Evolutionary conservation across 2,797 vertebrate genomes (phyloP).

Genomic region (Rachycentron canadum): DNA sequence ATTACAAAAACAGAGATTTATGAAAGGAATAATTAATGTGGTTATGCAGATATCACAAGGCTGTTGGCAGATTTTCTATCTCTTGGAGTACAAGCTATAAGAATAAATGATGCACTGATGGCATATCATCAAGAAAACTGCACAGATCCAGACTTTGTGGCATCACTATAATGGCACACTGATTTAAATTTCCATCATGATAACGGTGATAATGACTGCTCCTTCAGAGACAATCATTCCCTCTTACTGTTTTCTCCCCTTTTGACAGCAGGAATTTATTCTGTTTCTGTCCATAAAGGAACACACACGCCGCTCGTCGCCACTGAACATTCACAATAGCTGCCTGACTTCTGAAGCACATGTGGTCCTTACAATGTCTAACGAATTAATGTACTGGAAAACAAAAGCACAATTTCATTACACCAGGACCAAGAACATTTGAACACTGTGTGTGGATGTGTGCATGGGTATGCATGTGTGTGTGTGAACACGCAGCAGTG

Average conservation of each 20-base stretch:
- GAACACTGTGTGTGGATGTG: constrained; percentile 10
- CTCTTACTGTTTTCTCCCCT: constrained; percentile 36
- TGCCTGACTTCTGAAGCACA: constrained; percentile 11
- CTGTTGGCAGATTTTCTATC: constrained; percentile 14
- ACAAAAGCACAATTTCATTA: constrained; percentile 42
- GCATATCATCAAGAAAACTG: constrained; percentile 53
- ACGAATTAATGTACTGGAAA: constrained; percentile 55
- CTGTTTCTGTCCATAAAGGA: constrained; percentile 50
- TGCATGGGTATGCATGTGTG: constrained; percentile 1
- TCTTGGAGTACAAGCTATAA: constrained; percentile 23
- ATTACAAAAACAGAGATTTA: constrained; percentile 20
- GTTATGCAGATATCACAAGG: constrained; percentile 21
- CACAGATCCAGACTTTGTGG: constrained; percentile 37
- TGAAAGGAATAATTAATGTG: constrained; percentile 38
- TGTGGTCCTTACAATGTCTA: constrained; percentile 14
- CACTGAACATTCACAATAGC: constrained; percentile 34
- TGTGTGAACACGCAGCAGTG: background rate
- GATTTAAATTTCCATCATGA: constrained; percentile 71
- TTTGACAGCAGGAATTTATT: constrained; percentile 51
- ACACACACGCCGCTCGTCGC: constrained; percentile 44
- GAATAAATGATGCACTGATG: constrained; percentile 58
- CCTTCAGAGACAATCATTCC: constrained; percentile 49
- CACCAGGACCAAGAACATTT: constrained; percentile 24
- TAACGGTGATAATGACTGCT: constrained; percentile 64
- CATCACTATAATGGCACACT: constrained; percentile 51